Conservation (phyloP, 1,140 invertebrate species). For the Portunus trituberculatus region DNA sequence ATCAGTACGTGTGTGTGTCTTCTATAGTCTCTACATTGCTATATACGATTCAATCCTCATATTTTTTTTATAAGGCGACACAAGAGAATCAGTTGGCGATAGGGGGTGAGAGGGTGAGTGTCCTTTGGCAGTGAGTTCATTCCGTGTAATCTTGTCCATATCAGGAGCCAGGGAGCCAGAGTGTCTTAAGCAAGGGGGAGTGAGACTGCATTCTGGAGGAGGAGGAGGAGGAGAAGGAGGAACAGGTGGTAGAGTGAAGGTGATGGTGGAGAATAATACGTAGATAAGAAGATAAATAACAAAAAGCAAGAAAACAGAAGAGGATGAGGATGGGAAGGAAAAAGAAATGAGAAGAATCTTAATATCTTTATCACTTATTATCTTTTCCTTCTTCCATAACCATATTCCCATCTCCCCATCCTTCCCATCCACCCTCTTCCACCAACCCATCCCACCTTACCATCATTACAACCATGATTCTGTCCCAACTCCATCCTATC, state of each 20-base stretch:
- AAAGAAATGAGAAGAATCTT: not conserved
- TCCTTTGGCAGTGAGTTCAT: not conserved
- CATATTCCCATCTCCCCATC: no score
- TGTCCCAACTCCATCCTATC: no score
- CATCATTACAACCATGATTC: no score
- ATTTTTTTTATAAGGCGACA: no score
- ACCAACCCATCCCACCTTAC: no score
- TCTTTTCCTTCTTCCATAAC: no score
- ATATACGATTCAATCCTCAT: no score
- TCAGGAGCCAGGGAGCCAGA: not conserved
- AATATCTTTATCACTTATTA: not conserved
- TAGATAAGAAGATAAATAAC: no score
- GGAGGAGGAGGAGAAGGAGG: conserved; percentile 45
- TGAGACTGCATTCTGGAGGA: not conserved
- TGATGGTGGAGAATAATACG: not conserved
- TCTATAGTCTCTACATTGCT: not conserved
- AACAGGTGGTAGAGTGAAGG: not conserved
- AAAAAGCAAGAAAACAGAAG: not conserved
- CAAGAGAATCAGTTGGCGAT: no score
- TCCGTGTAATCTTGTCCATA: not conserved
- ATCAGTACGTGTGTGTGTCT: not conserved
- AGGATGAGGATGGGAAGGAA: conserved; percentile 8
- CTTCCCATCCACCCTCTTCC: no score
- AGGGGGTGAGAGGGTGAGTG: no score
- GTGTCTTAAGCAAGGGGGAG: not conserved